These are phyloP conservation scores for Erythrocebus patas DNA, from an alignment of 2,113 vertebrate species.

Conservation along the genomic window DNA sequence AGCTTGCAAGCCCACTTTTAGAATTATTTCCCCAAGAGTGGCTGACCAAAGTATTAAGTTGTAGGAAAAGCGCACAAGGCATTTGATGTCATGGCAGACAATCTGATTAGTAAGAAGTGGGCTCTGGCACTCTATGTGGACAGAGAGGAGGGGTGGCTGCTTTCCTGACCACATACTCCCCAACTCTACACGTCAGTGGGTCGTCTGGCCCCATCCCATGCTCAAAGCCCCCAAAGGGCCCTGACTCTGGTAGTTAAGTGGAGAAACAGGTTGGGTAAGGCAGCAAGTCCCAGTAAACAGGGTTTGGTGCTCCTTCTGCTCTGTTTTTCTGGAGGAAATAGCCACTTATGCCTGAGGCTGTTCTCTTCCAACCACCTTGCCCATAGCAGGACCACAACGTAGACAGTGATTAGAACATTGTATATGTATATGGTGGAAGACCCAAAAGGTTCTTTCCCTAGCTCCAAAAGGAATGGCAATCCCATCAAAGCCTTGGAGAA, in stretches of 20 bases:
- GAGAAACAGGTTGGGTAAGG: not conserved
- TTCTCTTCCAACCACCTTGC: not conserved
- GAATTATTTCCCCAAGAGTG: not conserved
- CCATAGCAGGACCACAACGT: accelerated
- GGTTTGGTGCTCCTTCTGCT: not conserved
- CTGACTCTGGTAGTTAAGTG: not conserved
- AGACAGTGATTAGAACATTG: not conserved
- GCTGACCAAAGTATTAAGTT: not conserved
- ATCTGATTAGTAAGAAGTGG: not conserved
- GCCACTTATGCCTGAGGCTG: too few species aligned
- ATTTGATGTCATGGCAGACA: not conserved
- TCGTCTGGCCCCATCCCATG: not conserved
- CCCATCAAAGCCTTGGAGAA: not conserved
- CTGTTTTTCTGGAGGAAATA: not conserved
- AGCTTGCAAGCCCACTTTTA: not conserved
- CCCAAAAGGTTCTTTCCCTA: not conserved
- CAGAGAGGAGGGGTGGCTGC: not conserved
- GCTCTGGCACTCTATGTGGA: not conserved
- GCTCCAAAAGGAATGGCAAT: not conserved
- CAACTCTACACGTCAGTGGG: accelerated
- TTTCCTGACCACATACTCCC: not conserved
- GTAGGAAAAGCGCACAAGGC: not conserved
- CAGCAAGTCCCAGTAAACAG: not conserved
- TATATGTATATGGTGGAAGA: not conserved
- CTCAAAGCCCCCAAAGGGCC: not conserved